These are phyloP conservation scores for Rhyacophila evoluta DNA, from an alignment of 2,888 invertebrate species.

Conservation along the genomic window DNA sequence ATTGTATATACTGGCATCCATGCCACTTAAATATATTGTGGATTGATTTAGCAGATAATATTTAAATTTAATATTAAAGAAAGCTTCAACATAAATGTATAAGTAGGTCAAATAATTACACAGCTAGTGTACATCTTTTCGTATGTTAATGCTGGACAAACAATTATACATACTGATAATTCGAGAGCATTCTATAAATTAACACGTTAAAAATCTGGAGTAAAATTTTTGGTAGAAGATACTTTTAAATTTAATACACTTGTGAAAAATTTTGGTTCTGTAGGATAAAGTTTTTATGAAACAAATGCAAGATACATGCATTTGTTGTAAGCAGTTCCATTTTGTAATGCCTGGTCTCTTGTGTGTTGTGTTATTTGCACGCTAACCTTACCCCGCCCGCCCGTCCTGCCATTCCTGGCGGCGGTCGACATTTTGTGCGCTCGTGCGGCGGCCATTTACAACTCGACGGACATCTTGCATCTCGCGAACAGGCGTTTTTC, in stretches of 20 bases:
- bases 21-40: too few species aligned
- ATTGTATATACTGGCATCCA: too few species aligned
- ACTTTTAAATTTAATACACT: background rate
- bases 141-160: too few species aligned
- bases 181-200: too few species aligned
- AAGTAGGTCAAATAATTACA: too few species aligned
- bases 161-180: too few species aligned
- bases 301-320: background rate
- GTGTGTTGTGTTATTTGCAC: constrained; percentile 73
- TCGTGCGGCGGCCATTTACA: background rate
- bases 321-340: constrained; percentile 2
- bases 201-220: too few species aligned
- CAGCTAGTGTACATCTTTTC: too few species aligned
- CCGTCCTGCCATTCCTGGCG: constrained; percentile 38
- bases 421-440: constrained; percentile 30
- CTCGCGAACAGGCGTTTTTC: constrained; percentile 85
- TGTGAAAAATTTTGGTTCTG: background rate
- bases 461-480: constrained; percentile 40
- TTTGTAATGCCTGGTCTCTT: constrained; percentile 43
- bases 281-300: background rate
- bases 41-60: too few species aligned
- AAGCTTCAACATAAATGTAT: too few species aligned
- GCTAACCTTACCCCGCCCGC: constrained; percentile 62
- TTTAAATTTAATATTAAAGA: too few species aligned
- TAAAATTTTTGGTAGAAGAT: background rate